Evolutionary conservation across 1,140 invertebrate species (phyloP), one percentile per base, ranked within the genome.

Genomic region (Nasonia giraulti): DNA sequence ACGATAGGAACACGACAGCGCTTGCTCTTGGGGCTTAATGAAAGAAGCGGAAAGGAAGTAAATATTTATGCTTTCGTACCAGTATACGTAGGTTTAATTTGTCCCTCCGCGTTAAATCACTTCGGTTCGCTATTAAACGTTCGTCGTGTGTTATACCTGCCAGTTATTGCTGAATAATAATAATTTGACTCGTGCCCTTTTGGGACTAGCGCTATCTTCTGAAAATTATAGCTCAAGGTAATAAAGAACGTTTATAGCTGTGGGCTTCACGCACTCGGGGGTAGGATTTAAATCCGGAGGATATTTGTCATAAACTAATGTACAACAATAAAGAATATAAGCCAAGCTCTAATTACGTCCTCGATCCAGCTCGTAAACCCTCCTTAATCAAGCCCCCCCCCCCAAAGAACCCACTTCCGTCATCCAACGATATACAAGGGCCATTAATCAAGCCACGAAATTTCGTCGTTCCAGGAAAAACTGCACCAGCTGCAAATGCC

Each of bases 401-500:
- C 27, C 27, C 27, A 44, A 44, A 44, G 10, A 44, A 44, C 40
- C 10, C 40, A 44, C 62, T 66, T 66, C n/a, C 62, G 62, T 66
- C 17, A 66, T 66, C 62, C 62, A 17, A 7, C 14, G 14, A n/a
- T 17, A n/a, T 17, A 66, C n/a, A 66, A n/a, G n/a, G 0, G 7
- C 0, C 14, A 66, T 44, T 80, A 80, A 50, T 50, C 2, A 11
- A 27, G 2, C 8, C 33, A 5, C 2, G n/a, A 44, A 44, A 31
- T 55, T 74, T 74, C 27, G 6, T 37, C 6, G 10, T 85, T 85
- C 10, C 93, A 97, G 97, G 92, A 97, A 97, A 90, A 96, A 96
- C 85, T 98, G 97, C 92, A 96, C 95, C 87, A 96, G 96, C 83
- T 98, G 97, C 92, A 97, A 97, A 89, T 98, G 97, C 93, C 96